phyloP scores from a whole-genome alignment of 2,888 invertebrate genomes.

The Therioaphis trifolii region DNA sequence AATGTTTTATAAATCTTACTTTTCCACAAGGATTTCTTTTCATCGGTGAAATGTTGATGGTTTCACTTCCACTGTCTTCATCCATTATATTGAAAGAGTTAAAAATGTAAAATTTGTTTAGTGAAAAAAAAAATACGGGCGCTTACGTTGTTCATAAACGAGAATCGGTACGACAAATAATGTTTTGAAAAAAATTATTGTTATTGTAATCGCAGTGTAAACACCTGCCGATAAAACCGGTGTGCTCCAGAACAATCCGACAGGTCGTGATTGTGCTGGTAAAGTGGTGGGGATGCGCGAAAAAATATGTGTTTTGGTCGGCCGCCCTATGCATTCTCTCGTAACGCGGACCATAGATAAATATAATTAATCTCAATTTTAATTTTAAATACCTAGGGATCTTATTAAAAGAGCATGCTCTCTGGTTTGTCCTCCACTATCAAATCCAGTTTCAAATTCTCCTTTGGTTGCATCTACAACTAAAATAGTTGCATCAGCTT shows the following conservation, averaged over 20 bases:
- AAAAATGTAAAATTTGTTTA: too few relatives aligned
- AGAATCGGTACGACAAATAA: conserved; percentile 12
- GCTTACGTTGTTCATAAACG: background rate
- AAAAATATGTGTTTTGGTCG: background rate
- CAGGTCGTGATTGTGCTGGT: conserved; percentile 1
- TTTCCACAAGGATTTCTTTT: conserved; percentile 6
- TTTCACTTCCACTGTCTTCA: background rate
- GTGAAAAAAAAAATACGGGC: background rate
- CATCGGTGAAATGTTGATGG: background rate
- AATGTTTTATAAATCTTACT: conserved; percentile 2
- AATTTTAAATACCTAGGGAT: conserved; percentile 72
- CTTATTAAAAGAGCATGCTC: conserved; percentile 96
- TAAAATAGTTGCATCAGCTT: conserved; percentile 96
- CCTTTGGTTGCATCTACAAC: conserved; percentile 96
- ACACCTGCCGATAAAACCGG: background rate
- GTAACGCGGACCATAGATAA: too few relatives aligned
- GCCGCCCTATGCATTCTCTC: too few relatives aligned
- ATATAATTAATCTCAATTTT: background rate
- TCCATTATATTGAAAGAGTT: too few relatives aligned
- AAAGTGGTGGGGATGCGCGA: conserved; percentile 2
- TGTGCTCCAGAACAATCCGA: background rate
- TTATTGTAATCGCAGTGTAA: background rate
- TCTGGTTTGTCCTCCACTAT: conserved; percentile 96
- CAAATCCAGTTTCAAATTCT: conserved; percentile 99
- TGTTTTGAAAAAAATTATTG: background rate